Percentiles rank a stretch among this genome's conserved stretches.
These are phyloP conservation scores for Harpalus rufipes DNA, from an alignment of 2,888 invertebrate species.

Conservation along the genomic window DNA sequence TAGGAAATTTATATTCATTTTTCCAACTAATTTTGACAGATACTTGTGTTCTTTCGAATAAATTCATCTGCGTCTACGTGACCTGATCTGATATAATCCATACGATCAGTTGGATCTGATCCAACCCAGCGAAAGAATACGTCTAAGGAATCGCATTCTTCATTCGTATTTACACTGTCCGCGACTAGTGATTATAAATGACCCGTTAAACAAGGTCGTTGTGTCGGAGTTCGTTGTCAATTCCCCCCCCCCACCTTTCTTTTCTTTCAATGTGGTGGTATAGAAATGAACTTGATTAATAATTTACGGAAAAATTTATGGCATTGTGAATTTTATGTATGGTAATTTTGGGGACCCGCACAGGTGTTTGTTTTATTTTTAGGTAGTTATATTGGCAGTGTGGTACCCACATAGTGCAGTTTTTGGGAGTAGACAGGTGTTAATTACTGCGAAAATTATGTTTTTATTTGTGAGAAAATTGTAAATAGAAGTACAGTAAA, in stretches of 20 bases:
- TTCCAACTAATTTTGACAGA: too few species aligned
- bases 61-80: too few species aligned
- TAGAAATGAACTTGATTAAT: constrained; percentile 23
- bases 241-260: not conserved
- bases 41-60: too few species aligned
- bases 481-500: too few species aligned
- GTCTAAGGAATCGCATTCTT: constrained; percentile 38
- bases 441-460: not conserved
- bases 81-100: too few species aligned
- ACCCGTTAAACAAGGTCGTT: constrained; percentile 63
- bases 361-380: constrained; percentile 31
- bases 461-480: not conserved
- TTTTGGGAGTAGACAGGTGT: not conserved
- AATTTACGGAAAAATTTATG: constrained; percentile 32
- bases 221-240: constrained; percentile 48
- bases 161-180: not conserved
- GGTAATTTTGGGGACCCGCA: constrained; percentile 44
- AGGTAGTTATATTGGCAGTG: not conserved
- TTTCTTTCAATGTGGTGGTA: not conserved
- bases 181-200: constrained; percentile 54
- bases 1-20: too few species aligned
- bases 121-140: too few species aligned
- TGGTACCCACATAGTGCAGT: constrained; percentile 13
- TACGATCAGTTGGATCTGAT: too few species aligned
- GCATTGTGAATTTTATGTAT: constrained; percentile 42